Base-by-base conservation (phyloP, 2,113 vertebrate genomes). In the Perca schrenkii region DNA sequence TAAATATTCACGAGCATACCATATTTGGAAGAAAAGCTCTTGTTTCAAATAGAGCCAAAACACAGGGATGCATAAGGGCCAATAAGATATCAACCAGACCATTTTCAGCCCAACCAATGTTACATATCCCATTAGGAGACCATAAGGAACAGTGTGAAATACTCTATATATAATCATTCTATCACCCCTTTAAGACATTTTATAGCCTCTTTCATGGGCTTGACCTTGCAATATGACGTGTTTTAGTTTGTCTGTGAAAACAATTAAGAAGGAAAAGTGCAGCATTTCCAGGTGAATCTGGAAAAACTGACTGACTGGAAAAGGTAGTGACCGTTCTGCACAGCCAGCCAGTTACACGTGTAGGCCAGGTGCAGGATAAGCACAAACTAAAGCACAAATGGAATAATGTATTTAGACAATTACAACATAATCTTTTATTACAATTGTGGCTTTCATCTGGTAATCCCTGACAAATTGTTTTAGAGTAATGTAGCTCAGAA, bases 401-500 rank as follows among this genome's bases (percentile, higher is more conserved):
- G 54, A 72, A 83, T 79, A 80, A 58, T 31, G 3, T 4, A 46
- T 61, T 49, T 8, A 54, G 63, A 73, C 21, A 5, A 6, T 34
- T 34, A 34, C 10, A 43, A 57, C 25, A 21, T 69, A 53, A 65
- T 71, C 34, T 63, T 79, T 76, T 46, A 54, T 74, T 22, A 72
- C 57, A 54, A 25, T 43, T 7, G 8, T 3, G 16, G 49, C 54
- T 25, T 71, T 67, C 12, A 34, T 50, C 50, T 61, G 49, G 40
- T 84, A 70, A 82, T 57, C 54, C 57, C 71, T 56, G 65, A 60
- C 14, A 50, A 63, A 61, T 13, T 47, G 25, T 17, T 17, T 54
- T 1, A 0, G 40, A 52, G n/a, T 77, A n/a, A 54, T n/a, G 34
- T 22, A 25, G 8, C 54, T 47, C 3, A 3, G 16, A 22, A 21